Base-by-base conservation (phyloP, 2,888 invertebrate genomes). In the Gisinianus flammeolus region DNA sequence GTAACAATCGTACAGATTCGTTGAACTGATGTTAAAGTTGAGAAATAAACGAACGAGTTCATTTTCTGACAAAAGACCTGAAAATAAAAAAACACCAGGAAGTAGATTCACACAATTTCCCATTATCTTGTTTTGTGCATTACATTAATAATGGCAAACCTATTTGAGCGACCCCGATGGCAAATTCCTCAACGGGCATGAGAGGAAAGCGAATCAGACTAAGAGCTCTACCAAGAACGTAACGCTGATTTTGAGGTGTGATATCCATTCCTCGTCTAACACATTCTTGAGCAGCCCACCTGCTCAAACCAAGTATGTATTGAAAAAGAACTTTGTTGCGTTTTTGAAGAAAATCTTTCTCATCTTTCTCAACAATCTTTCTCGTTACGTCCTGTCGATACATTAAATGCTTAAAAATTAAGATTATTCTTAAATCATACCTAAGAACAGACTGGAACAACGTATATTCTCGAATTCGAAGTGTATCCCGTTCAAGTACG, bases 121-220 rank as follows among this genome's bases (percentile, higher is more conserved):
- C n/a, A n/a, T n/a, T n/a, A n/a, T n/a, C n/a, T n/a, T n/a, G n/a
- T n/a, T n/a, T n/a, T n/a, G n/a, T n/a, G n/a, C n/a, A n/a, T n/a
- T n/a, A n/a, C n/a, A n/a, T n/a, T n/a, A n/a, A n/a, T n/a, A n/a
- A n/a, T n/a, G n/a, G n/a, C n/a, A n/a, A n/a, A 0, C 92, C 92
- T 83, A 92, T 91, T 85, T 93, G 92, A 0, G 93, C 92, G 0
- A 92, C 91, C 0, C 91, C 92, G 86, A 90, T 90, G 0, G 93
- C 93, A 87, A 95, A 94, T 86, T 94, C 94, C 86, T 94, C 93
- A 0, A 93, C 92, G 0, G 92, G 92, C 94, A 95, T 94, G 30
- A 94, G 87, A 0, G 94, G 94, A 86, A 94, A 94, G 28, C 94
- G 88, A 75, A 94, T 92, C 0, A 93, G 89, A 35, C 90, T 89